These are phyloP conservation scores for Melanotaenia parkinsoni DNA, from an alignment of 2,797 vertebrate species.

Conservation along the genomic window DNA sequence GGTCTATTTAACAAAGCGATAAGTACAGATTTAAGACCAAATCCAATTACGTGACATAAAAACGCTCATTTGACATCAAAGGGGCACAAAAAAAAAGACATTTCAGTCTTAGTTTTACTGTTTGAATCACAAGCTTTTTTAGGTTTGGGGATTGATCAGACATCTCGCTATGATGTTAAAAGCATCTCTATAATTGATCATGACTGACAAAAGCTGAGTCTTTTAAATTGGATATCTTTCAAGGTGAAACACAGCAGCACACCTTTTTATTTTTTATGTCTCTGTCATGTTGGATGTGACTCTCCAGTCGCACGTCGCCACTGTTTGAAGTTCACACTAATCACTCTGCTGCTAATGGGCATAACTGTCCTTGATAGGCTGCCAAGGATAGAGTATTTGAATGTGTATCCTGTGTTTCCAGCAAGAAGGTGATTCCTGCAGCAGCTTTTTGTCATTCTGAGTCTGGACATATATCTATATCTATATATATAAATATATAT, in stretches of 20 bases:
- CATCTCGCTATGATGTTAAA: background rate
- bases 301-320: slow-evolving; percentile 21
- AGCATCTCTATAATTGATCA: slow-evolving; percentile 4
- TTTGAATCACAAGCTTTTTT: slow-evolving; percentile 22
- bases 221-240: slow-evolving; percentile 40
- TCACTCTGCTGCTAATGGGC: slow-evolving; percentile 54
- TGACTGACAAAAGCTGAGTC: slow-evolving; percentile 15
- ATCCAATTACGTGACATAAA: slow-evolving; percentile 30
- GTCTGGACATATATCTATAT: slow-evolving; percentile 29
- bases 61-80: background rate
- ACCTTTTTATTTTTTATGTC: slow-evolving; percentile 8
- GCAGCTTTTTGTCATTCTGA: slow-evolving; percentile 70
- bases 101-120: slow-evolving; percentile 11
- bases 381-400: slow-evolving; percentile 49
- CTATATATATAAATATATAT: too few species aligned
- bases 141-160: slow-evolving; percentile 22
- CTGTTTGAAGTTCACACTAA: slow-evolving; percentile 51
- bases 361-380: slow-evolving; percentile 48
- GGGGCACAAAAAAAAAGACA: slow-evolving; percentile 6
- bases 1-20: slow-evolving; percentile 24
- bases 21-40: slow-evolving; percentile 18
- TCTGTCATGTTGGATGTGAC: slow-evolving; percentile 23
- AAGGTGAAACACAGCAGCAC: background rate
- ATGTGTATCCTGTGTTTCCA: slow-evolving; percentile 54
- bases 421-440: slow-evolving; percentile 57